Conservation (phyloP, 2,888 invertebrate species). For the Abrostola tripartita region DNA sequence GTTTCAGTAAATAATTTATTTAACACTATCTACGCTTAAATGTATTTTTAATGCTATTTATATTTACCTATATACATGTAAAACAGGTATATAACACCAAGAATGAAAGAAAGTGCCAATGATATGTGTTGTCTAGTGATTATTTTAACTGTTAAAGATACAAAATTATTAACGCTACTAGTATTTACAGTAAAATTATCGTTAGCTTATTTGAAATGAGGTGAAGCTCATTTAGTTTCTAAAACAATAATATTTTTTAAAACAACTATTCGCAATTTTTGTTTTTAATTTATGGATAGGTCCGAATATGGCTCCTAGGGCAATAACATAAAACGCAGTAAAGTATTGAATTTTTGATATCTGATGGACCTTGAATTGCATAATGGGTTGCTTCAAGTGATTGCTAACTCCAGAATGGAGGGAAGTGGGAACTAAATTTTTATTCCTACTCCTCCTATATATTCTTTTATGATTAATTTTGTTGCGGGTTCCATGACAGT, state of each 20-base stretch:
- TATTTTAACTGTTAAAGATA: slow-evolving; percentile 71
- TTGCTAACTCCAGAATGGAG: slow-evolving; percentile 11
- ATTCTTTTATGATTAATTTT: too few relatives aligned
- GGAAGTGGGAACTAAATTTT: too few relatives aligned
- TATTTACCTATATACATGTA: slow-evolving; percentile 70
- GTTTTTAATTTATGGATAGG: background rate
- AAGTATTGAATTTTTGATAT: background rate
- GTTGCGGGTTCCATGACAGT: too few relatives aligned
- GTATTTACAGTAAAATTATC: slow-evolving; percentile 70
- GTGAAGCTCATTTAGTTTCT: slow-evolving; percentile 46
- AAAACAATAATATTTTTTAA: slow-evolving; percentile 9
- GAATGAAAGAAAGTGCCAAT: slow-evolving; percentile 84
- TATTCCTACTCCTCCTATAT: too few relatives aligned
- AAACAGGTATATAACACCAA: slow-evolving; percentile 80
- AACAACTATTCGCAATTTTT: too few relatives aligned
- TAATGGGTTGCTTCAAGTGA: slow-evolving; percentile 11
- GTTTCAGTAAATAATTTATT: slow-evolving; percentile 56
- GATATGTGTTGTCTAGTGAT: slow-evolving; percentile 86
- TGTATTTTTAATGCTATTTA: slow-evolving; percentile 55
- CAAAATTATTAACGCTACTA: slow-evolving; percentile 79
- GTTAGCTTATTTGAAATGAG: slow-evolving; percentile 60
- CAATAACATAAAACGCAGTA: background rate
- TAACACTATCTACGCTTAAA: slow-evolving; percentile 70
- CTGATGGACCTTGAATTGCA: slow-evolving; percentile 10
- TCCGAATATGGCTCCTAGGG: slow-evolving; percentile 2